Evolutionary conservation across 2,797 vertebrate genomes (phyloP).

Genomic region (Onychomys torridus): DNA sequence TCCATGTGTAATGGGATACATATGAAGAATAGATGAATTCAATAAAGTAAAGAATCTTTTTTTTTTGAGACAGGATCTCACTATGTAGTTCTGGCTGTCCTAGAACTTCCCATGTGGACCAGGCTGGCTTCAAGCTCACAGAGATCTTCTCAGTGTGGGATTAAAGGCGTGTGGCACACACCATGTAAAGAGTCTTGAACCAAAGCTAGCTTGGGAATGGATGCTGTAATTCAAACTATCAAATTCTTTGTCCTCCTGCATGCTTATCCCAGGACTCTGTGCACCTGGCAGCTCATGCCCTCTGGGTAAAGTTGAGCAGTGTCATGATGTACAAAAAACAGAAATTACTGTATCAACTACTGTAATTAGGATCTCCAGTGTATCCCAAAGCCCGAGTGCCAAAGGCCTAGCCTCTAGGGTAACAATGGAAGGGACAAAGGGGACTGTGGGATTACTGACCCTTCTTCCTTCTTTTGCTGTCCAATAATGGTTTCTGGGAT

Average conservation of each 20-base stretch:
- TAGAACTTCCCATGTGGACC: no score
- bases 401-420: neutral
- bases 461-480: neutral
- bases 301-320: neutral
- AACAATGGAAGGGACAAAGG: neutral
- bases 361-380: neutral
- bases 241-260: neutral
- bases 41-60: neutral
- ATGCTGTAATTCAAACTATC: neutral
- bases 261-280: neutral
- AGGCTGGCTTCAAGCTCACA: no score
- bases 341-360: neutral
- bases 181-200: neutral
- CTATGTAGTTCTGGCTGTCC: neutral
- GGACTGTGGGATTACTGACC: no score
- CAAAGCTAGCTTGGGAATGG: neutral
- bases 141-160: no score
- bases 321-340: neutral
- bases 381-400: neutral
- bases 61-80: neutral
- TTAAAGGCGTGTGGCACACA: no score
- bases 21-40: neutral
- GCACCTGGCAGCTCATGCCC: neutral
- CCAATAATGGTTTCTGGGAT: neutral
- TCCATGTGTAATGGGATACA: neutral